Conservation (phyloP, 1,140 invertebrate species). For the Pseudomyrmex concolor region DNA sequence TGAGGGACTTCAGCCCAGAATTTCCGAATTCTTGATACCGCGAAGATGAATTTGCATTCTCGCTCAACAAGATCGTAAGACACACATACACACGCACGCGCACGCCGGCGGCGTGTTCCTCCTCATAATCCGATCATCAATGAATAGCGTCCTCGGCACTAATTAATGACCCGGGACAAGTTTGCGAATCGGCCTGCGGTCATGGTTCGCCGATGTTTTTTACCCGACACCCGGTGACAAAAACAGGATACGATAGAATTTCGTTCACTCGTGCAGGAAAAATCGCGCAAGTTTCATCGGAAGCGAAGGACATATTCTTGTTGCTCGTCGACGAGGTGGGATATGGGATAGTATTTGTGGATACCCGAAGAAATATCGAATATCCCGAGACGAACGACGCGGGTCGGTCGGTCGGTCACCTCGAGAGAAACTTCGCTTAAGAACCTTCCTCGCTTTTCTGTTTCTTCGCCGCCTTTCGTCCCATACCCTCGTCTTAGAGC, state of each 20-base stretch:
- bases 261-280: conserved; percentile 28
- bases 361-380: conserved; percentile 66
- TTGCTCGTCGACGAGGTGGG: conserved; percentile 62
- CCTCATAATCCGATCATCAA: not conserved
- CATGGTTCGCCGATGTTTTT: not conserved
- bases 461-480: conserved; percentile 37
- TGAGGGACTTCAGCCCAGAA: not conserved
- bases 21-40: conserved; percentile 5
- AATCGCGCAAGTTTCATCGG: conserved; percentile 67
- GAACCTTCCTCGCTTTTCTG: conserved; percentile 66
- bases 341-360: conserved; percentile 58
- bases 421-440: conserved; percentile 62
- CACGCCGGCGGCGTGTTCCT: not conserved
- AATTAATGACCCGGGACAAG: conserved; percentile 25
- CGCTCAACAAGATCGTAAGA: conserved; percentile 25
- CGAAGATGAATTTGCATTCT: conserved; percentile 28
- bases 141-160: conserved; percentile 34
- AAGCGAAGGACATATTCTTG: conserved; percentile 79
- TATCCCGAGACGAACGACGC: conserved; percentile 61
- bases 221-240: not conserved
- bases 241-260: conserved; percentile 70
- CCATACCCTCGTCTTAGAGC: conserved; percentile 3
- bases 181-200: conserved; percentile 1
- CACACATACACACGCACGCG: not conserved
- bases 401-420: conserved; percentile 18